These are phyloP conservation scores for Botrylloides violaceus DNA, from an alignment of 23 tunicate genomes.

Conservation along the genomic window DNA sequence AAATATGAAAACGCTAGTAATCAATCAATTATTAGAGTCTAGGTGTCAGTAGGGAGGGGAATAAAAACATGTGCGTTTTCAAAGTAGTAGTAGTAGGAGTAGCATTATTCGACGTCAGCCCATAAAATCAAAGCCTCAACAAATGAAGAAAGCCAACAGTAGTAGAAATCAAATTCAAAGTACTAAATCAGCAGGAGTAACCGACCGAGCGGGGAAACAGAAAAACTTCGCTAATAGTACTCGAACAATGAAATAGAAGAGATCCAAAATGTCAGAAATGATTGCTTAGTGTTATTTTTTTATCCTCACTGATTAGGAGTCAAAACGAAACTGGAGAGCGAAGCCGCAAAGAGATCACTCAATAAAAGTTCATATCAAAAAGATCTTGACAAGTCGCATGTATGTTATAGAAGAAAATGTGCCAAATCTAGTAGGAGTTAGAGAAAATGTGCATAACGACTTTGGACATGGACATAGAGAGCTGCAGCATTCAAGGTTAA, in stretches of 20 bases:
- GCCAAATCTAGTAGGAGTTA: background rate
- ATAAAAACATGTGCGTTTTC: background rate
- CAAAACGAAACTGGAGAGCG: no score
- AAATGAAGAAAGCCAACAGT: constrained; percentile 1
- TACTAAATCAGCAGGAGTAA: background rate
- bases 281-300: background rate
- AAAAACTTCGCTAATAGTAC: background rate
- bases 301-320: no score
- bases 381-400: background rate
- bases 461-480: background rate
- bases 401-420: background rate
- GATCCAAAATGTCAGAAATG: background rate
- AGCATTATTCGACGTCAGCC: background rate
- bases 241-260: background rate
- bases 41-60: background rate
- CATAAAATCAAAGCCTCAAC: background rate
- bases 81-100: background rate
- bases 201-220: background rate
- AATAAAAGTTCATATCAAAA: background rate
- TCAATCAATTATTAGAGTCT: background rate
- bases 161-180: background rate
- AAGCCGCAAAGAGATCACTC: background rate
- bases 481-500: background rate
- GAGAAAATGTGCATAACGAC: background rate
- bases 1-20: background rate